These are phyloP conservation scores for Oostethus manadensis DNA, from an alignment of 2,113 vertebrate species.

Conservation along the genomic window DNA sequence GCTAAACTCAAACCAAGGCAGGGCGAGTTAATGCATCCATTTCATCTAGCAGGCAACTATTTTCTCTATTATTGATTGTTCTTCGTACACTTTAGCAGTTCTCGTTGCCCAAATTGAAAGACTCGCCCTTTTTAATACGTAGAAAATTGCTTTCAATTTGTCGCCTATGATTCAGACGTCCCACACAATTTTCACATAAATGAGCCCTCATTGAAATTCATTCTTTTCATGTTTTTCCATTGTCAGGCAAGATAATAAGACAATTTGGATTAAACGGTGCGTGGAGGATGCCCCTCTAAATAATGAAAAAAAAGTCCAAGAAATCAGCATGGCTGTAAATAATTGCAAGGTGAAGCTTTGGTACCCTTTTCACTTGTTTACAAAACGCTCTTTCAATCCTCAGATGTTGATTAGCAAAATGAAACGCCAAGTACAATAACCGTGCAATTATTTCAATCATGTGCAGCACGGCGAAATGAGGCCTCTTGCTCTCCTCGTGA, in stretches of 20 bases:
- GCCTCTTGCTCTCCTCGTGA: constrained; percentile 49
- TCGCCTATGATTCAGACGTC: constrained; percentile 35
- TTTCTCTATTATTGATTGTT: constrained; percentile 68
- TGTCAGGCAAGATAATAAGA: constrained; percentile 49
- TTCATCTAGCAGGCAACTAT: constrained; percentile 21
- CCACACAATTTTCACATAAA: constrained; percentile 38
- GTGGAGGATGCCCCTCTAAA: too few relatives aligned
- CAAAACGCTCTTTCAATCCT: background rate
- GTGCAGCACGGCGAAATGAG: constrained; percentile 45
- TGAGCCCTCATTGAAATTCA: constrained; percentile 49
- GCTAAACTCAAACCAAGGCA: too few relatives aligned
- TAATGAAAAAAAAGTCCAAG: constrained; percentile 31
- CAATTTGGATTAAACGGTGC: constrained; percentile 55
- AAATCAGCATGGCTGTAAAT: constrained; percentile 33
- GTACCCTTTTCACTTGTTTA: constrained; percentile 11
- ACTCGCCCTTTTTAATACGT: constrained; percentile 36
- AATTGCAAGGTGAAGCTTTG: constrained; percentile 29
- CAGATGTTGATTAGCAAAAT: background rate
- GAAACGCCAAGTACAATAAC: constrained; percentile 38
- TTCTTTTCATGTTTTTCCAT: constrained; percentile 39
- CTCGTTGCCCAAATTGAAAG: constrained; percentile 53
- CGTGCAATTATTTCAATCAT: constrained; percentile 50
- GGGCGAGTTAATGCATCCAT: too few relatives aligned
- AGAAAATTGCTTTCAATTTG: constrained; percentile 67
- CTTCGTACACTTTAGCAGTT: constrained; percentile 58